A percentile compares a stretch with the other conserved stretches of the same genome.
Conservation (phyloP, 2,113 vertebrate species). For the Lagopus muta region DNA sequence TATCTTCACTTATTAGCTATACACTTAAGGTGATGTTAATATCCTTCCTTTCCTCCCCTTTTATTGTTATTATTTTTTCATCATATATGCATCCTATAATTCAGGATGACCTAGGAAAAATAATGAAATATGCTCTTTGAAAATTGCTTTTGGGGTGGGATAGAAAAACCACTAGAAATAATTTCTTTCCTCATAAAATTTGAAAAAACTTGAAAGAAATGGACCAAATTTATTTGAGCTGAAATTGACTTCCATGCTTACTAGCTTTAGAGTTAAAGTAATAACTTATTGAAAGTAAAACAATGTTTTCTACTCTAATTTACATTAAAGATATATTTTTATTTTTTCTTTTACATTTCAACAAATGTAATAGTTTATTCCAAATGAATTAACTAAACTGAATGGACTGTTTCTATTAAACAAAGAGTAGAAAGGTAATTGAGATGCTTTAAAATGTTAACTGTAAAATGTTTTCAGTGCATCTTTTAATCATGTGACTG, state of each 20-base stretch:
- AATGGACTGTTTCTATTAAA: not conserved
- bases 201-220: not conserved
- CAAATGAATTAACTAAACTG: not conserved
- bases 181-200: not conserved
- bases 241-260: not conserved
- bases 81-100: not conserved
- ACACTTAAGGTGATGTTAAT: not conserved
- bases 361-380: not conserved
- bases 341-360: constrained; percentile 23
- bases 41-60: not conserved
- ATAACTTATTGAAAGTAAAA: not conserved
- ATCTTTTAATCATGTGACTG: not conserved
- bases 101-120: not conserved
- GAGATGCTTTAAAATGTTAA: not conserved
- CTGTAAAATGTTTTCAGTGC: not conserved
- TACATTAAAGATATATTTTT: not conserved
- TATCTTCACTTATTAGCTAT: not conserved
- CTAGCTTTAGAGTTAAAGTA: not conserved
- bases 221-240: not conserved
- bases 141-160: not conserved
- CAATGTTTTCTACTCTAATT: not conserved
- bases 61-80: not conserved
- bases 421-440: not conserved
- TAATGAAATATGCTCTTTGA: not conserved
- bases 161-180: not conserved